Evolutionary conservation across 2,797 vertebrate species (phyloP), one percentile per base, ranked within the genome.

Genomic region (Intellagama lesueurii): DNA sequence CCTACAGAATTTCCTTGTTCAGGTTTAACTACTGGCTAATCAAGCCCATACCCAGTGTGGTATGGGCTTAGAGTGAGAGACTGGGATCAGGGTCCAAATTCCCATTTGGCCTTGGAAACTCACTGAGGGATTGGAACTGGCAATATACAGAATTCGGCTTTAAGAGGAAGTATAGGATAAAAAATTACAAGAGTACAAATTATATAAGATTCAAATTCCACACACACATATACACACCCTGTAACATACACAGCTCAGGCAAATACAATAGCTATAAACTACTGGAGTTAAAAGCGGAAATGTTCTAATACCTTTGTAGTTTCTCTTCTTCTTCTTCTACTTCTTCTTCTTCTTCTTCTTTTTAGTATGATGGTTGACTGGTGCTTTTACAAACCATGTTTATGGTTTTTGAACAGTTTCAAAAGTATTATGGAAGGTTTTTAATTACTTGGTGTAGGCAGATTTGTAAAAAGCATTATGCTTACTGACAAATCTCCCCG

Each of bases 1-100:
- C 32, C 5, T 56, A 30, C 60, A 35, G 24, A 84, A 88, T 92
- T 30, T 24, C 40, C 28, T 52, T 14, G 81, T 86, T 32, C 0
- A 0, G 86, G 69, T 92, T 88, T 93, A 83, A 88, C 52, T 85
- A 83, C 83, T 78, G 44, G 30, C 83, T 82, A 83, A 87, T 90
- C 56, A 32, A n/a, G 47, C 26, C 78, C 64, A 90, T 75, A 47
- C 72, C 60, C 26, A 66, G 40, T 40, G 40, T 40, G 40, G 3
- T 40, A 40, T 40, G 40, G 1, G 40, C 52, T 11, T 56, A 56
- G 52, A 56, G 52, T 56, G 52, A 56, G 9, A 56, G 52, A 56
- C 52, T 56, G 14, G 52, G 52, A 9, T 14, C 9, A 56, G 52
- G 52, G 40, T 40, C 40, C 40, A 40, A 40, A 40, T 40, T 40